Evolutionary conservation across 2,797 vertebrate species (phyloP).

Genomic region (Microctenopoma stevenorrisi): DNA sequence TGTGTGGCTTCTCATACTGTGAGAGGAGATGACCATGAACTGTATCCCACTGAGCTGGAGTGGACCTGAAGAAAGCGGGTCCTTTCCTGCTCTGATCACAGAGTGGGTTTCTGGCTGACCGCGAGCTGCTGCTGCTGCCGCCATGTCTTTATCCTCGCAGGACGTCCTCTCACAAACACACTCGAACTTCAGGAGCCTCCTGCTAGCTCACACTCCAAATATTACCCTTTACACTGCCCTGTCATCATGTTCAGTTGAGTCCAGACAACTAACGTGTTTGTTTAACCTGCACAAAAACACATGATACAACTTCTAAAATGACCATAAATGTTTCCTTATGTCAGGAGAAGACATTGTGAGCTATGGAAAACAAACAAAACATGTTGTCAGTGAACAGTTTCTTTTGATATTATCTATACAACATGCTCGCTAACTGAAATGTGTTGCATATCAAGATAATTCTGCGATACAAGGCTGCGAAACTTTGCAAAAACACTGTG

Average conservation of each 20-base stretch:
- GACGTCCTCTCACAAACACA: slow-evolving; percentile 49
- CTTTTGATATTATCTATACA: slow-evolving; percentile 1
- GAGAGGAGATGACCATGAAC: slow-evolving; percentile 49
- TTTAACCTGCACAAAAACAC: too few species aligned
- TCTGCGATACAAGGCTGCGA: neutral
- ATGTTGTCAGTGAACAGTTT: slow-evolving; percentile 4
- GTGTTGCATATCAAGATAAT: neutral
- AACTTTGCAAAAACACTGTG: slow-evolving; percentile 18
- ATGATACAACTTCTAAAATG: neutral
- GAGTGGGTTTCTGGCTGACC: slow-evolving; percentile 36
- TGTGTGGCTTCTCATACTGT: slow-evolving; percentile 38
- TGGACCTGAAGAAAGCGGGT: slow-evolving; percentile 32
- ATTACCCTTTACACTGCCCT: slow-evolving; percentile 5
- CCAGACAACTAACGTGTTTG: too few species aligned
- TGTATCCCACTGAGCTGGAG: slow-evolving; percentile 64
- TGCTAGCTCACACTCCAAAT: slow-evolving; percentile 24
- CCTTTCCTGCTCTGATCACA: slow-evolving; percentile 57
- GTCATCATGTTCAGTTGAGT: neutral
- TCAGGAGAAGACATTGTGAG: neutral
- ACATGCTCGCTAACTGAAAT: slow-evolving; percentile 5
- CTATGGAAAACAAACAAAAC: neutral
- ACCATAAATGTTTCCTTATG: neutral
- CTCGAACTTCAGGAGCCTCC: slow-evolving; percentile 36
- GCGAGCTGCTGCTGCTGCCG: slow-evolving; percentile 28
- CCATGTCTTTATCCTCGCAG: slow-evolving; percentile 66